These are phyloP conservation scores for Idaea straminata DNA, from an alignment of 2,888 invertebrate genomes.

Conservation along the genomic window DNA sequence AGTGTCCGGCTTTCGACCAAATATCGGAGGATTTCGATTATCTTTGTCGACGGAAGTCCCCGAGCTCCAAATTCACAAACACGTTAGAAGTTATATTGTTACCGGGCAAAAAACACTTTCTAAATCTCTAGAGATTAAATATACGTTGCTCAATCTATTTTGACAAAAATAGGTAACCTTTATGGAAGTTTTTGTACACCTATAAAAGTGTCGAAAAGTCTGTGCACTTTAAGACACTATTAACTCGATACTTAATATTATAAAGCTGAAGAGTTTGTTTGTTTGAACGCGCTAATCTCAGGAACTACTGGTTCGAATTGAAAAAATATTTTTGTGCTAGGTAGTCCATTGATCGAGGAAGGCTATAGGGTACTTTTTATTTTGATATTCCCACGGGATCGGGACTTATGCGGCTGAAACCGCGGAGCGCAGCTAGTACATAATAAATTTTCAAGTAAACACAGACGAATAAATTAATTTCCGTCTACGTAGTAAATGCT, in stretches of 20 bases:
- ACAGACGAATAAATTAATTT: conserved; percentile 14
- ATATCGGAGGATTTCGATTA: background rate
- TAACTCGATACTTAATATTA: no score
- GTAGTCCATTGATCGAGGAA: no score
- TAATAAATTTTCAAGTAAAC: background rate
- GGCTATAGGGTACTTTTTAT: no score
- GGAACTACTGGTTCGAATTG: no score
- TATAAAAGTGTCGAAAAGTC: background rate
- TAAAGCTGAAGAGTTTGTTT: no score
- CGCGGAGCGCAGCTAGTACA: background rate
- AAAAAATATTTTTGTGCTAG: no score
- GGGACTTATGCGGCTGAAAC: no score
- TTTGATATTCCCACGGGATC: no score
- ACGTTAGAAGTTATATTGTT: background rate
- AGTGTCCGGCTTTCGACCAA: background rate
- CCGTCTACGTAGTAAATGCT: conserved; percentile 24
- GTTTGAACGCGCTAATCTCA: no score
- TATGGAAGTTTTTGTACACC: background rate
- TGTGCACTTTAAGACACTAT: no score
- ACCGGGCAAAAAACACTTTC: background rate
- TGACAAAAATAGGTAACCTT: background rate
- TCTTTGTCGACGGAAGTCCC: conserved; percentile 1
- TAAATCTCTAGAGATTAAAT: background rate
- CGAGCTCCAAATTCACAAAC: background rate
- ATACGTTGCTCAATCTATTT: background rate